These are phyloP conservation scores for Dusona sp. DNA, from an alignment of 2,888 invertebrate species.

Conservation along the genomic window DNA sequence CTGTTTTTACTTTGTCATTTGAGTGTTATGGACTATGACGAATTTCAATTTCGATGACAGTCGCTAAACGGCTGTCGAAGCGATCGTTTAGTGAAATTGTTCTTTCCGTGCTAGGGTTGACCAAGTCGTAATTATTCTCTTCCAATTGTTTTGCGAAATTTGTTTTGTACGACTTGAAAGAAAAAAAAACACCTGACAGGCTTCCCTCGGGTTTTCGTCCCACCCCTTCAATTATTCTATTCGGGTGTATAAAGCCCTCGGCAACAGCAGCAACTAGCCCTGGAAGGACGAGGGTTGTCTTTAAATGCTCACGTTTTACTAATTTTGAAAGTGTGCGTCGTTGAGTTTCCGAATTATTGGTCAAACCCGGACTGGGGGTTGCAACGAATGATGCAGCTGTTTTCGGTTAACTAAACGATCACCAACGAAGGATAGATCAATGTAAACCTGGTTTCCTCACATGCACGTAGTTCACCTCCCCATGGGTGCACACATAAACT, in stretches of 20 bases:
- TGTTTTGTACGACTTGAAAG: background rate
- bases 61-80: slow-evolving; percentile 56
- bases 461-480: slow-evolving; percentile 15
- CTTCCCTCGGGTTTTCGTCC: slow-evolving; percentile 31
- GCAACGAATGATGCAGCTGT: slow-evolving; percentile 71
- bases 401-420: slow-evolving; percentile 66
- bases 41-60: slow-evolving; percentile 59
- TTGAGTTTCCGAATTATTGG: slow-evolving; percentile 53
- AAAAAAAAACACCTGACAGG: slow-evolving; percentile 66
- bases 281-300: slow-evolving; percentile 13
- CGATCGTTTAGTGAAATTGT: slow-evolving; percentile 57
- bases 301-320: slow-evolving; percentile 54
- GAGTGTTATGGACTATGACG: background rate
- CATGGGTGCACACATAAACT: slow-evolving; percentile 24
- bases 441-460: slow-evolving; percentile 12
- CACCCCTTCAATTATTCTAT: slow-evolving; percentile 69
- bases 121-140: slow-evolving; percentile 17
- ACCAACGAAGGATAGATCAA: slow-evolving; percentile 64
- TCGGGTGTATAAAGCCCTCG: slow-evolving; percentile 53
- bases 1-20: background rate
- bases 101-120: slow-evolving; percentile 22
- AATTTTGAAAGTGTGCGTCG: slow-evolving; percentile 37
- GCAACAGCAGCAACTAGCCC: background rate
- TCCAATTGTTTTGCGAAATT: slow-evolving; percentile 20
- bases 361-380: slow-evolving; percentile 5